These are phyloP conservation scores for Lomographa bimaculata DNA, from an alignment of 2,888 invertebrate genomes.

Conservation along the genomic window DNA sequence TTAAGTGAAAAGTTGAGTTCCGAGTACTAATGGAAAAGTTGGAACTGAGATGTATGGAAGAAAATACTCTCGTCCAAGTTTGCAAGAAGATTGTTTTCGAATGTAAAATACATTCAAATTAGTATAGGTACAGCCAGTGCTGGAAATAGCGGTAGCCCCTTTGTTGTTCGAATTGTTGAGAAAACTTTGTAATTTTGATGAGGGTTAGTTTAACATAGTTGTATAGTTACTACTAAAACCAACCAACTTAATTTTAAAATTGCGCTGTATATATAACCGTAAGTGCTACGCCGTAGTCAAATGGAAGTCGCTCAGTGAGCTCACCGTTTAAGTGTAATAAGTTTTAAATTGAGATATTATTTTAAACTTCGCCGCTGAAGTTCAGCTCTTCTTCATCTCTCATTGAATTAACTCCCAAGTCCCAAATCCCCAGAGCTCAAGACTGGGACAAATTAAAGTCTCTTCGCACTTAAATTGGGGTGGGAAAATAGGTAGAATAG, in stretches of 20 bases:
- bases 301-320: constrained; percentile 13
- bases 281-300: constrained; percentile 9
- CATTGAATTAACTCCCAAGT: constrained; percentile 16
- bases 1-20: constrained; percentile 62
- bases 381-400: constrained; percentile 18
- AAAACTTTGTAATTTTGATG: constrained; percentile 8
- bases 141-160: constrained; percentile 16
- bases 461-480: constrained; percentile 27
- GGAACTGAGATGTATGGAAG: constrained; percentile 47
- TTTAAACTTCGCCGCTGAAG: constrained; percentile 15
- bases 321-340: constrained; percentile 14
- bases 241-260: no score
- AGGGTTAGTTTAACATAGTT: no score
- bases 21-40: constrained; percentile 68
- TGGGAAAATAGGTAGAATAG: constrained; percentile 42
- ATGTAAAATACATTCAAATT: constrained; percentile 55
- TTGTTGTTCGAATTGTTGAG: constrained; percentile 8
- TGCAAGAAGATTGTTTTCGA: constrained; percentile 49
- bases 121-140: constrained; percentile 28
- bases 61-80: constrained; percentile 52
- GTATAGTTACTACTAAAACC: no score
- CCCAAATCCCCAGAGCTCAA: constrained; percentile 14
- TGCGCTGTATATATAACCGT: no score
- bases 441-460: constrained; percentile 14
- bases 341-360: constrained; percentile 21